Evolutionary conservation across 2,797 vertebrate genomes (phyloP).

Genomic region (Furcifer pardalis): DNA sequence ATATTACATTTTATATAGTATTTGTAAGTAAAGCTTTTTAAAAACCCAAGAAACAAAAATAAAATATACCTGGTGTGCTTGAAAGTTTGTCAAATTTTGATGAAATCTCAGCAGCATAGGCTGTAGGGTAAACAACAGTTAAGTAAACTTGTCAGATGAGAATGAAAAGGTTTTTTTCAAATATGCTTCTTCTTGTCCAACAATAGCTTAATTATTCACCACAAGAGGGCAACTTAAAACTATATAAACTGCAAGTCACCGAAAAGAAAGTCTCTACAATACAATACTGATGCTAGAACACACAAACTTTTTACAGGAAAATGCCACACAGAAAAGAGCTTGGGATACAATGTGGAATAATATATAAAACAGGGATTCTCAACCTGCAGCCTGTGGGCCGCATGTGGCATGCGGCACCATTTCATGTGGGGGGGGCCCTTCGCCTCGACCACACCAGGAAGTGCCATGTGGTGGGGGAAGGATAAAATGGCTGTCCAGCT

Average conservation of each 20-base stretch:
- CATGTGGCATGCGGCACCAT: too few relatives aligned
- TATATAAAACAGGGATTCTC: too few relatives aligned
- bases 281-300: too few relatives aligned
- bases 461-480: too few relatives aligned
- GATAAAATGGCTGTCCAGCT: too few relatives aligned
- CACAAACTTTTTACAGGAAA: neutral
- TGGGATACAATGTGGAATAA: neutral
- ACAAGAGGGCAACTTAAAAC: constrained; percentile 58
- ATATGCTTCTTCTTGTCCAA: neutral
- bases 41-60: neutral
- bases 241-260: neutral
- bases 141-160: constrained; percentile 38
- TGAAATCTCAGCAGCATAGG: constrained; percentile 45
- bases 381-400: too few relatives aligned
- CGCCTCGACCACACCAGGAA: too few relatives aligned
- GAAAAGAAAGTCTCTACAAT: neutral
- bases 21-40: neutral
- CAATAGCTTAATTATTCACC: constrained; percentile 49
- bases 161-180: neutral
- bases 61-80: constrained; percentile 54
- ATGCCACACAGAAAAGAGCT: neutral
- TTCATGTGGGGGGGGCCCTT: too few relatives aligned
- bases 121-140: constrained; percentile 49
- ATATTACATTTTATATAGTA: neutral
- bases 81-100: neutral